These are phyloP conservation scores for Rhodophaea formosa DNA, from an alignment of 2,888 invertebrate species.

Conservation along the genomic window DNA sequence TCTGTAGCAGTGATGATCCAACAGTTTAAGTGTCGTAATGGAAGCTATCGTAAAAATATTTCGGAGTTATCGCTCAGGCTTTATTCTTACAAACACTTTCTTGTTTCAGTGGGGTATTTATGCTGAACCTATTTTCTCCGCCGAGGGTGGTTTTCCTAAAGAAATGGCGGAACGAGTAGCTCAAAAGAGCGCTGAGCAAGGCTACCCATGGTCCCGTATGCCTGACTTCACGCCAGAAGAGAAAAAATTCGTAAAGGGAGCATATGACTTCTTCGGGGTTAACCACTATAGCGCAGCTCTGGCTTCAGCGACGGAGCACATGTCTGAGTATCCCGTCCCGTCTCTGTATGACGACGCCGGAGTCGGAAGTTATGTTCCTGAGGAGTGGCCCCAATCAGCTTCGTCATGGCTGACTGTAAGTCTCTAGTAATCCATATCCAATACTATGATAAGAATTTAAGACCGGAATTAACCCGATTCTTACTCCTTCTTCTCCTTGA, in stretches of 20 bases:
- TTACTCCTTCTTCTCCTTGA: too few species aligned
- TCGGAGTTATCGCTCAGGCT: too few species aligned
- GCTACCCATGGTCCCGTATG: slow-evolving; percentile 61
- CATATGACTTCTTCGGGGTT: slow-evolving; percentile 74
- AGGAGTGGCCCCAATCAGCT: slow-evolving; percentile 47
- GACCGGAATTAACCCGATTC: too few species aligned
- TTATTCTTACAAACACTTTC: not conserved
- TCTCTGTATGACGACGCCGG: slow-evolving; percentile 45
- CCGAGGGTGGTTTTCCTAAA: slow-evolving; percentile 75
- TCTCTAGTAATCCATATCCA: too few species aligned
- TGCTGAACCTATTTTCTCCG: slow-evolving; percentile 71
- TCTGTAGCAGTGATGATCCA: too few species aligned
- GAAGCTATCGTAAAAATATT: too few species aligned
- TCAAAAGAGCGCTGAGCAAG: slow-evolving; percentile 63
- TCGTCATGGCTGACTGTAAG: slow-evolving; percentile 55
- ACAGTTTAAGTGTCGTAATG: too few species aligned
- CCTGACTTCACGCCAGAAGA: slow-evolving; percentile 69
- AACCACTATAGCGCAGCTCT: slow-evolving; percentile 83
- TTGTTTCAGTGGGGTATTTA: slow-evolving; percentile 61
- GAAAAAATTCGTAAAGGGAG: slow-evolving; percentile 46
- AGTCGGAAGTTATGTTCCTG: slow-evolving; percentile 31
- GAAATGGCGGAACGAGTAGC: slow-evolving; percentile 65
- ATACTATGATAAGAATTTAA: too few species aligned
- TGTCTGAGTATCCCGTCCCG: slow-evolving; percentile 35
- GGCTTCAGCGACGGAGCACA: slow-evolving; percentile 42